Percentiles rank a stretch among this genome's conserved stretches.
phyloP scores from a whole-genome alignment of 2,113 vertebrate species.

The Callorhinus ursinus region DNA sequence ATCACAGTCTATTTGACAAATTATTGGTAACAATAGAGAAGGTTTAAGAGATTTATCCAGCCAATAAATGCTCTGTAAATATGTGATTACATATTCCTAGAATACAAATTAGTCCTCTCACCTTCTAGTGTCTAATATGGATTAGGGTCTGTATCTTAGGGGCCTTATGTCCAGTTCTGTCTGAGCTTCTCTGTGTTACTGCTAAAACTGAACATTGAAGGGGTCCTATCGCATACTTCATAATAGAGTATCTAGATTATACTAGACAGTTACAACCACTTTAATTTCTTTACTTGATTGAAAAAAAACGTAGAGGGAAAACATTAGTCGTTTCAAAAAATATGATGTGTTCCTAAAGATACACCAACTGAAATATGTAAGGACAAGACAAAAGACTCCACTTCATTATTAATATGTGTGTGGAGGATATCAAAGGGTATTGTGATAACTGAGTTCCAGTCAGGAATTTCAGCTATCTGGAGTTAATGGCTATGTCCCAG shows the following conservation, averaged over 20 bases:
- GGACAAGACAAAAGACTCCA: conserved; percentile 5
- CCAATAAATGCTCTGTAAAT: neutral
- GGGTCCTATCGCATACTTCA: neutral
- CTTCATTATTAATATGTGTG: neutral
- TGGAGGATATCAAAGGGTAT: conserved; percentile 51
- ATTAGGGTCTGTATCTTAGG: neutral
- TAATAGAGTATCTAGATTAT: conserved; percentile 48
- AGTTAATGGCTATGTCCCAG: conserved; percentile 44
- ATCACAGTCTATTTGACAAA: neutral
- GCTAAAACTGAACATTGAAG: conserved; percentile 52
- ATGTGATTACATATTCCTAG: neutral
- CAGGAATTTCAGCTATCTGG: conserved; percentile 68
- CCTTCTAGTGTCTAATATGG: neutral
- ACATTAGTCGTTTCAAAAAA: conserved; percentile 44
- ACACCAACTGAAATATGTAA: neutral
- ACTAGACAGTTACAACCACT: conserved; percentile 38
- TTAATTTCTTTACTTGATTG: conserved; percentile 46
- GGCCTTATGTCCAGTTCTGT: neutral
- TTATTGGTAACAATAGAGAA: neutral
- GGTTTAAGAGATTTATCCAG: neutral
- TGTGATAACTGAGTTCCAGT: neutral
- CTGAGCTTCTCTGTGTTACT: conserved; percentile 51
- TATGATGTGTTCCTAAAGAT: conserved; percentile 64
- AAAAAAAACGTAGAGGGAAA: neutral
- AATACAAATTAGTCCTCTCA: neutral